Conservation (phyloP, 2,113 vertebrate genomes). For the Nycticebus coucang region DNA sequence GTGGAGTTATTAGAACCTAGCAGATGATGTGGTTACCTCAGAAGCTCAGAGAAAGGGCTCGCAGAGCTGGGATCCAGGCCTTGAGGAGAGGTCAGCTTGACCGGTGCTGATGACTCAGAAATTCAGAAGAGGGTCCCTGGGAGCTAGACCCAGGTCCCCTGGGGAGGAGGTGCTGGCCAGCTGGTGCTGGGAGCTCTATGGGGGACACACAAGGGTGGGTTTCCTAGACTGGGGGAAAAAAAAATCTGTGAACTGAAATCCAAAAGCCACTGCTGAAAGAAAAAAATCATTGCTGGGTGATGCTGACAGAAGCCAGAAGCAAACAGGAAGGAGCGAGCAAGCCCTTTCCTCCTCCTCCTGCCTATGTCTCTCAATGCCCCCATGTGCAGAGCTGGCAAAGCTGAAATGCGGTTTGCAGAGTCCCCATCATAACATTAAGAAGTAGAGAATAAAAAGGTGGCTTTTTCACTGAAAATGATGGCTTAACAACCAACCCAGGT, state of each 20-base stretch:
- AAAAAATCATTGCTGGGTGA: not conserved
- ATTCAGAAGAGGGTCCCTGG: not conserved
- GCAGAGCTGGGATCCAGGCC: not conserved
- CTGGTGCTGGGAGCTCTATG: too few relatives aligned
- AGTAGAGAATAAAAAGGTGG: too few relatives aligned
- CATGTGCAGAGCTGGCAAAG: not conserved
- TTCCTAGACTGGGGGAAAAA: not conserved
- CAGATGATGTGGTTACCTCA: not conserved
- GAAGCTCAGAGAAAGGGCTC: not conserved
- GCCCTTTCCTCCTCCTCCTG: not conserved
- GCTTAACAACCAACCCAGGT: not conserved
- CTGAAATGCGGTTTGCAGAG: not conserved
- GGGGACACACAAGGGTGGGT: not conserved
- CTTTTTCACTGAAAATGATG: not conserved
- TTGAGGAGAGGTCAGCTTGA: not conserved
- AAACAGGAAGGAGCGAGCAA: not conserved
- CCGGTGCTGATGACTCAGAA: not conserved
- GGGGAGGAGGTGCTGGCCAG: not conserved
- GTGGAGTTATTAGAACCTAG: not conserved
- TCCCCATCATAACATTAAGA: rapidly evolving
- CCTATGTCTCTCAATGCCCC: not conserved
- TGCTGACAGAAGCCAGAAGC: not conserved
- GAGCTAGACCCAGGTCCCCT: not conserved
- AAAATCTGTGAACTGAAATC: not conserved
- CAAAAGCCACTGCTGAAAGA: not conserved